Evolutionary conservation across 2,113 vertebrate genomes (phyloP), one percentile per base, ranked within the genome.

Genomic region (Catharus minimus): DNA sequence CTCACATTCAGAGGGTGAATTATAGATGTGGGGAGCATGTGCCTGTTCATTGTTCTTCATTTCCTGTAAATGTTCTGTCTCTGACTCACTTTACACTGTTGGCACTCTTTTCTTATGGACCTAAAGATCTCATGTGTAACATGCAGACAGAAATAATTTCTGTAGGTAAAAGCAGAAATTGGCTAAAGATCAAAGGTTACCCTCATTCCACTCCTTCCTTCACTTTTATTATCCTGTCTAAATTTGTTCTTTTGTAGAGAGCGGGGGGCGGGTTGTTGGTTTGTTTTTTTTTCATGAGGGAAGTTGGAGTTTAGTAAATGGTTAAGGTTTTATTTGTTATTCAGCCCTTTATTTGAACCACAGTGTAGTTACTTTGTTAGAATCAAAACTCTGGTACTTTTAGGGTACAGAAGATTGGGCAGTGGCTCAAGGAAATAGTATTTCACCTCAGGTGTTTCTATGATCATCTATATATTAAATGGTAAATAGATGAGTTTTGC

Each of bases 121-220:
- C 75, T 33, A 11, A 93, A 95, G 83, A 92, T 93, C 75, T 89
- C 92, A 93, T 95, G 93, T 92, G 90, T 43, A 96, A 88, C 79
- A 93, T 95, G 84, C 94, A 94, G 95, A 84, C 91, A 95, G 95
- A 97, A 97, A 97, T 95, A 96, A 95, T 92, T 92, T 96, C 92
- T 96, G 73, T 94, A 97, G 96, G 97, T 97, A 97, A 95, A 96
- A 96, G 75, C 90, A 97, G 94, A 96, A 97, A 96, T 97, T 97
- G 97, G 97, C 96, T 81, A 67, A 91, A 96, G 97, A 98, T 98
- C 97, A 98, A 98, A 97, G 95, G 96, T 97, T 94, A 95, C 53
- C 58, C 92, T 96, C 89, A 94, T 97, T 97, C 94, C 88, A 92
- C 83, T 97, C 77, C 92, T 97, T 95, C 94, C 93, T 95, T 94